Conservation (phyloP, 2,797 vertebrate genomes). For the Rhincodon typus region DNA sequence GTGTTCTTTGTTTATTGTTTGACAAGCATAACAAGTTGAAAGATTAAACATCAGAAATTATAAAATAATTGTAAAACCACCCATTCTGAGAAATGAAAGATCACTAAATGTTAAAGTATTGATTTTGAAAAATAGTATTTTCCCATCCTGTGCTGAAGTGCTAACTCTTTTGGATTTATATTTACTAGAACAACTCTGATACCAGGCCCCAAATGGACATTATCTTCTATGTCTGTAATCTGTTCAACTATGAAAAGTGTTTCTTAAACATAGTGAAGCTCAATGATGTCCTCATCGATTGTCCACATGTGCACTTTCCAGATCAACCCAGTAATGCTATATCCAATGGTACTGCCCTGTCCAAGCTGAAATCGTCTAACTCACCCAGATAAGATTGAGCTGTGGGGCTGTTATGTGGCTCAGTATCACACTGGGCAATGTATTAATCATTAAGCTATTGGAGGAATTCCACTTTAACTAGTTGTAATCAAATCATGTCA, state of each 20-base stretch:
- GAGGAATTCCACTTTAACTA: not conserved
- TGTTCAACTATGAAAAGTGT: not conserved
- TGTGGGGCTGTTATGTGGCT: not conserved
- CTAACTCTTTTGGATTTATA: not conserved
- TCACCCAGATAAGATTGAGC: not conserved
- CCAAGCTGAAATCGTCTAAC: not conserved
- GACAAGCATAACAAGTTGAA: not conserved
- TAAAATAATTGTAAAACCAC: not conserved
- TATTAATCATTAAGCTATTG: not conserved
- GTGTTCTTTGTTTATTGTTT: not conserved
- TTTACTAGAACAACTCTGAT: not conserved
- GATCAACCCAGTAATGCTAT: not conserved
- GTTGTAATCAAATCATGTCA: not conserved
- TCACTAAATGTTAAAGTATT: not conserved
- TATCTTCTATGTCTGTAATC: not conserved
- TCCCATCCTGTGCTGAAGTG: not conserved
- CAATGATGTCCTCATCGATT: not conserved
- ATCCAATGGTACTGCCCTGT: not conserved
- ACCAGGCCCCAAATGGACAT: not conserved
- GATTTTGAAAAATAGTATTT: not conserved
- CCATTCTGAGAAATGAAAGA: not conserved
- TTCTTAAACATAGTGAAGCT: not conserved
- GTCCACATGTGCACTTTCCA: not conserved
- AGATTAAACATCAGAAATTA: not conserved
- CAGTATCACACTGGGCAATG: not conserved